Conservation (phyloP, 1,140 invertebrate species). For the Carposina sasakii region DNA sequence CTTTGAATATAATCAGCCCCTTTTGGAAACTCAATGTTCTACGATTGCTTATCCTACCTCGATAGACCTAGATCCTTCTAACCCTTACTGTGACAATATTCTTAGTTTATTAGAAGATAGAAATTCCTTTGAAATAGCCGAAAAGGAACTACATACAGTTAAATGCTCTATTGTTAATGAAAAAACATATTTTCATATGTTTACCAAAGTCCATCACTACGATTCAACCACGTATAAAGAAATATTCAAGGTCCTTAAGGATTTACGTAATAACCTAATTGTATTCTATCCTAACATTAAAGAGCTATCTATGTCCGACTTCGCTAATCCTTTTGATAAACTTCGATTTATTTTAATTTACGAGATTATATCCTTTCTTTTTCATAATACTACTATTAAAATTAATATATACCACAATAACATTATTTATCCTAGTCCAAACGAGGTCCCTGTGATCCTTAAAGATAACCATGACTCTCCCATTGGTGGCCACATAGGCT, state of each 20-base stretch:
- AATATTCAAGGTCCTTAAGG: slow-evolving; percentile 26
- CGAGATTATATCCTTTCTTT: slow-evolving; percentile 17
- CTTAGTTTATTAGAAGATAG: too few relatives aligned
- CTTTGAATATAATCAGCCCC: slow-evolving; percentile 8
- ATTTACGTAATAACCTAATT: slow-evolving; percentile 13
- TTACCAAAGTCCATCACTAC: slow-evolving; percentile 33
- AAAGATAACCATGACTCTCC: slow-evolving; percentile 22
- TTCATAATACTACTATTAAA: slow-evolving; percentile 17
- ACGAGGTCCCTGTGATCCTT: slow-evolving; percentile 19
- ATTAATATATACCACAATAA: slow-evolving; percentile 13
- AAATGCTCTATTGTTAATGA: slow-evolving; percentile 1
- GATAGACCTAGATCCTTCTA: slow-evolving; percentile 19
- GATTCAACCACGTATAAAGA: slow-evolving; percentile 20
- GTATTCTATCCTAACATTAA: slow-evolving; percentile 2
- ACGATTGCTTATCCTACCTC: too few relatives aligned
- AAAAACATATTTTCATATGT: slow-evolving; percentile 29
- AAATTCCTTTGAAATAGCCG: too few relatives aligned
- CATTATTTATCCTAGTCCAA: slow-evolving; percentile 19
- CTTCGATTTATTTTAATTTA: slow-evolving; percentile 19
- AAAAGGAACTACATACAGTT: slow-evolving; percentile 11
- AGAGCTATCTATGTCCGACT: slow-evolving; percentile 23
- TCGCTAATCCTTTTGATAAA: slow-evolving; percentile 22
- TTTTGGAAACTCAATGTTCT: too few relatives aligned
- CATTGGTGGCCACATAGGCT: slow-evolving; percentile 15
- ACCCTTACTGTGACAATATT: too few relatives aligned